A percentile compares a stretch with the other conserved stretches of the same genome.
phyloP scores from a whole-genome alignment of 2,113 vertebrate genomes.

The Psammodynastes pulverulentus region DNA sequence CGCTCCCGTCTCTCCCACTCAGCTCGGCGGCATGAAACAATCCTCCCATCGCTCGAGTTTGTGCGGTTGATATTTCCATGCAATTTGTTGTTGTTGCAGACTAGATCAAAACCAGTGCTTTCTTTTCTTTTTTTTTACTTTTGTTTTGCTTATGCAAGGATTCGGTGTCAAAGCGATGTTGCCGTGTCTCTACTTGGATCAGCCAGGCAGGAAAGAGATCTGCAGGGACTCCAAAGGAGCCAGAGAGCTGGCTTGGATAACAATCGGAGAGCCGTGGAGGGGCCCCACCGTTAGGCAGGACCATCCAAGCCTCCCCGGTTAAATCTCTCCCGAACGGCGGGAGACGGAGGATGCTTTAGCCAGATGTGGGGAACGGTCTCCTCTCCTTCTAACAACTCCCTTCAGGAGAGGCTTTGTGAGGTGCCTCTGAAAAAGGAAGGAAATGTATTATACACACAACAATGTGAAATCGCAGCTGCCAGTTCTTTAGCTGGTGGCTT shows the following conservation, averaged over 20 bases:
- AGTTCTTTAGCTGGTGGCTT: not conserved
- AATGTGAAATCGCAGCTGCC: not conserved
- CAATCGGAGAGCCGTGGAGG: not conserved
- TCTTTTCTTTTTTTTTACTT: no score
- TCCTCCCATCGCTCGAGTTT: no score
- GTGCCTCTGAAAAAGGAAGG: not conserved
- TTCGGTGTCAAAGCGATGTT: slow-evolving; percentile 50
- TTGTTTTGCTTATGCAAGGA: slow-evolving; percentile 50
- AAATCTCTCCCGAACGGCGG: not conserved
- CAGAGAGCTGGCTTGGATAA: not conserved
- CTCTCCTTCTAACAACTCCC: not conserved
- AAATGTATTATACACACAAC: not conserved
- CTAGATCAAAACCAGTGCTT: slow-evolving; percentile 10
- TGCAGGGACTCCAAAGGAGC: no score
- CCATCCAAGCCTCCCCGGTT: not conserved
- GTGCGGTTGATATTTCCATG: not conserved
- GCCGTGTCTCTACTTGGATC: slow-evolving; percentile 37
- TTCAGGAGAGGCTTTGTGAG: not conserved
- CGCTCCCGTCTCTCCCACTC: not conserved
- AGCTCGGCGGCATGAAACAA: not conserved
- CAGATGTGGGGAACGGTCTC: not conserved
- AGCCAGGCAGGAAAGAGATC: not conserved
- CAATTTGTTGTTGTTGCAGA: not conserved
- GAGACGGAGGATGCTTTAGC: not conserved
- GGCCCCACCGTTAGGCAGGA: not conserved